phyloP scores from a whole-genome alignment of 2,888 invertebrate species.

The Poecilobothrus nobilitatus region DNA sequence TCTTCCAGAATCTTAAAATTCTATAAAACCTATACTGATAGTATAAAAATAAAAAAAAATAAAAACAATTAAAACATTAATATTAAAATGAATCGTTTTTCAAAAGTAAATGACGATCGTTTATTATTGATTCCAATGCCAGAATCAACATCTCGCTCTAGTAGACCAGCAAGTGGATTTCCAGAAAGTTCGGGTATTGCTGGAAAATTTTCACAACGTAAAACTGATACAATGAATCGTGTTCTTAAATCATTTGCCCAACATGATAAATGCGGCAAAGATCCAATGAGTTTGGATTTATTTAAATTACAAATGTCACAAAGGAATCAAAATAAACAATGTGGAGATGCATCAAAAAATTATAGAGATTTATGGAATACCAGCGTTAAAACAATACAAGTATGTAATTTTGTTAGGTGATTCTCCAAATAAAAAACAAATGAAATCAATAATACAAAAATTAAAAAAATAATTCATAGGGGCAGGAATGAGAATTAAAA shows the following conservation, averaged over 20 bases:
- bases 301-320: not conserved
- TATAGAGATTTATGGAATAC: conserved; percentile 18
- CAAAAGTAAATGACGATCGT: conserved; percentile 2
- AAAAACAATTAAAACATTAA: not conserved
- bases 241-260: not conserved
- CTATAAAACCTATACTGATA: too few species aligned
- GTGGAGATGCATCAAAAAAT: conserved; percentile 9
- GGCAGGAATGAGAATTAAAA: too few species aligned
- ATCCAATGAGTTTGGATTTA: not conserved
- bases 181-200: not conserved
- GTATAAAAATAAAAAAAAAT: not conserved
- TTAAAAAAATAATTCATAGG: too few species aligned
- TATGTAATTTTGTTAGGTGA: conserved; percentile 11
- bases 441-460: too few species aligned
- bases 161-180: not conserved
- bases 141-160: not conserved
- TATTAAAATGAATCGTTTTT: conserved; percentile 2
- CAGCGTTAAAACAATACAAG: conserved; percentile 18
- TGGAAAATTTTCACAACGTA: not conserved
- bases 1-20: not conserved
- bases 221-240: conserved; percentile 4
- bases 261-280: conserved; percentile 1
- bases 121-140: not conserved
- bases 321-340: conserved; percentile 5
- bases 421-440: not conserved